A percentile compares a stretch with the other conserved stretches of the same genome.
Conservation (phyloP, 2,113 vertebrate species). For the Gorsachius goisagi region DNA sequence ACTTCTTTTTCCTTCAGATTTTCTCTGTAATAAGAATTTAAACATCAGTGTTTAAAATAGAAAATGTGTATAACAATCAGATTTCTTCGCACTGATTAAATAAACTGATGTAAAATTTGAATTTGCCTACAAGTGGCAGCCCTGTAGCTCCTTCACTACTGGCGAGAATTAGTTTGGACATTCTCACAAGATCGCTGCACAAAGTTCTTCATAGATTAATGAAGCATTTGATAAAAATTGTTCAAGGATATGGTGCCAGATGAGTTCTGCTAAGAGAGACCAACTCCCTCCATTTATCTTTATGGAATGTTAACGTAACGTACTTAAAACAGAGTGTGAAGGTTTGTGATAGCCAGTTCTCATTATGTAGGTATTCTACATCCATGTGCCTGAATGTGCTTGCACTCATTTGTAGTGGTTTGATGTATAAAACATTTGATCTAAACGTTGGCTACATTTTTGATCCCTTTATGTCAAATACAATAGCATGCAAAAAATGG, state of each 20-base stretch:
- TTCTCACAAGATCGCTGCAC: not conserved
- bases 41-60: not conserved
- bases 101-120: not conserved
- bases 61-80: not conserved
- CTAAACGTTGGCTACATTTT: fast-evolving
- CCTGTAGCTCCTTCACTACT: not conserved
- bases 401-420: not conserved
- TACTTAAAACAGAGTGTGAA: not conserved
- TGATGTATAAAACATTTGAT: not conserved
- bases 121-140: not conserved
- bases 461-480: not conserved
- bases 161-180: not conserved
- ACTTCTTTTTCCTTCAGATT: not conserved
- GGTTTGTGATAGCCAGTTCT: not conserved
- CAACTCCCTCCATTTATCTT: not conserved
- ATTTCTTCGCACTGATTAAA: not conserved
- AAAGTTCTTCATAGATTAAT: not conserved
- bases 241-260: not conserved
- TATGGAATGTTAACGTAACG: not conserved
- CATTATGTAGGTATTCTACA: not conserved
- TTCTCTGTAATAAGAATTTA: not conserved
- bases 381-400: not conserved
- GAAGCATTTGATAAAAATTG: not conserved
- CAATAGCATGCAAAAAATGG: not conserved
- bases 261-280: not conserved